Conservation (phyloP, 1,140 invertebrate species). For the Kradibia gibbosae region DNA sequence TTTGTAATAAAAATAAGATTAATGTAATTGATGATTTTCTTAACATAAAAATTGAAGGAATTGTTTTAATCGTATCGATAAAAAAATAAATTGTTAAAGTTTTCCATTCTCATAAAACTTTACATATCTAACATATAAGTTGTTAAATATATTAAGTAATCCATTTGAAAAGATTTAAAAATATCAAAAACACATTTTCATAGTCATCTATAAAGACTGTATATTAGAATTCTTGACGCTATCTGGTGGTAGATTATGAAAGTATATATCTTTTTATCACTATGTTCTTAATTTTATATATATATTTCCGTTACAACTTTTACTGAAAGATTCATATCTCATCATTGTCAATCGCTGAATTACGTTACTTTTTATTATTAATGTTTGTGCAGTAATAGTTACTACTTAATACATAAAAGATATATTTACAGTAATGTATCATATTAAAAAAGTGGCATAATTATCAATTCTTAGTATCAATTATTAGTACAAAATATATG, state of each 20-base stretch:
- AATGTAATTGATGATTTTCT: too few species aligned
- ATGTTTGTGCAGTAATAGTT: neutral
- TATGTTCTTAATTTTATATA: neutral
- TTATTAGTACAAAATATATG: too few species aligned
- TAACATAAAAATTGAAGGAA: too few species aligned
- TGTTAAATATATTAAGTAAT: neutral
- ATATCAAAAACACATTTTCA: neutral
- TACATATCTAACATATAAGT: too few species aligned
- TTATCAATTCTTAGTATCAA: neutral
- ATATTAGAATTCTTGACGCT: neutral
- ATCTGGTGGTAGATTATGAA: slow-evolving; percentile 4
- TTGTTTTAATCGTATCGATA: too few species aligned
- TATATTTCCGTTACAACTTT: neutral
- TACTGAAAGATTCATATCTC: neutral
- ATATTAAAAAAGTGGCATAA: neutral
- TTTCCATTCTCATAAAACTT: too few species aligned
- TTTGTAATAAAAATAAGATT: too few species aligned
- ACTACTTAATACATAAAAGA: neutral
- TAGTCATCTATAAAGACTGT: neutral
- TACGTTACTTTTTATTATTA: neutral
- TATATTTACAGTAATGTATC: neutral
- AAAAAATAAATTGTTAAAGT: too few species aligned
- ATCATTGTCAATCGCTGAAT: neutral
- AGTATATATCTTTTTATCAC: neutral
- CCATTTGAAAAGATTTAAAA: neutral